Evolutionary conservation across 2,888 invertebrate genomes (phyloP).

Genomic region (Lasioglossum malachurum): DNA sequence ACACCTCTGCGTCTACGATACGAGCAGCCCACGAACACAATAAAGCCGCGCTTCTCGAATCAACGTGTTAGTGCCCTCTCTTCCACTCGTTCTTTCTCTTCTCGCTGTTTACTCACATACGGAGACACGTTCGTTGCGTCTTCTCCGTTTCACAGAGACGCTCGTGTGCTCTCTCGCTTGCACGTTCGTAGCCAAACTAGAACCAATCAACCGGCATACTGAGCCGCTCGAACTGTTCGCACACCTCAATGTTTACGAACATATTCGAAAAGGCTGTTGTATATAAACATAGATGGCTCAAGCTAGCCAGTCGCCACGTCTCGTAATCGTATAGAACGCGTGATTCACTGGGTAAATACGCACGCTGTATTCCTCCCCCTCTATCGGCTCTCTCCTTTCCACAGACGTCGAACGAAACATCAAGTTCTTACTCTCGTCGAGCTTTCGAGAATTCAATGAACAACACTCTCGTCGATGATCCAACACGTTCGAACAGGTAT

Average conservation of each 20-base stretch:
- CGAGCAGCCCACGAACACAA: conserved; percentile 37
- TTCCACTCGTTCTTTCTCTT: background rate
- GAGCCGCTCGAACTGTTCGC: background rate
- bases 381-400: conserved; percentile 32
- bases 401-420: conserved; percentile 39
- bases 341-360: conserved; percentile 80
- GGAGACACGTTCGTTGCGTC: background rate
- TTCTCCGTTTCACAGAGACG: background rate
- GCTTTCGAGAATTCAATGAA: conserved; percentile 66
- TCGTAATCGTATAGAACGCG: conserved; percentile 71
- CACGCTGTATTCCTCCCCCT: conserved; percentile 58
- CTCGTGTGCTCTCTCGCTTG: background rate
- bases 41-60: conserved; percentile 39
- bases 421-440: conserved; percentile 36
- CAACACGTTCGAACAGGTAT: background rate
- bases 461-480: conserved; percentile 21
- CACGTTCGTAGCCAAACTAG: conserved; percentile 4
- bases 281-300: conserved; percentile 40
- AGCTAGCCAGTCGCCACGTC: conserved; percentile 33
- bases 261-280: conserved; percentile 39
- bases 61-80: conserved; percentile 53
- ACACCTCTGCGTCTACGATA: conserved; percentile 53
- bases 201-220: conserved; percentile 17
- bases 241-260: conserved; percentile 42
- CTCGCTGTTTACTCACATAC: conserved; percentile 2